A percentile compares a stretch with the other conserved stretches of the same genome.
Conservation (phyloP, 2,888 invertebrate genomes). For the Linnaemya vulpina region DNA sequence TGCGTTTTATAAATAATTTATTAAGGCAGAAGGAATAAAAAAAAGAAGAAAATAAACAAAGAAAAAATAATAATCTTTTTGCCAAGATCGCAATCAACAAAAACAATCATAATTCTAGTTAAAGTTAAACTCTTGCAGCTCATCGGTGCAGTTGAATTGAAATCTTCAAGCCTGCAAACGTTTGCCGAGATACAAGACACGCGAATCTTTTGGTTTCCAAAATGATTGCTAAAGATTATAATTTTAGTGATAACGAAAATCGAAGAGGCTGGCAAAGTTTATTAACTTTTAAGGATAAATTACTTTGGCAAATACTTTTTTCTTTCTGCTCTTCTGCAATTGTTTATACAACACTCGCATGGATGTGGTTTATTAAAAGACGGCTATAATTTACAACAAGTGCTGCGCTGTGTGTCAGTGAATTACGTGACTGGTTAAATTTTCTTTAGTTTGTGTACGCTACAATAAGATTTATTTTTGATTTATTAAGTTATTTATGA, state of each 20-base stretch:
- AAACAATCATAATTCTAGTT: constrained; percentile 53
- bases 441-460: not conserved
- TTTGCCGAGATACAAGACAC: constrained; percentile 16
- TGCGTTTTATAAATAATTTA: constrained; percentile 71
- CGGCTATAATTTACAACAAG: constrained; percentile 44
- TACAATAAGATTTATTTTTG: not conserved
- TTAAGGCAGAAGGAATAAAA: constrained; percentile 24
- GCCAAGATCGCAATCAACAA: constrained; percentile 66
- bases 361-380: constrained; percentile 15
- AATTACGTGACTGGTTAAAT: constrained; percentile 52
- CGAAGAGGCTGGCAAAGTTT: constrained; percentile 67
- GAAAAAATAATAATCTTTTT: too few species aligned
- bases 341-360: constrained; percentile 33
- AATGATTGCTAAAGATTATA: constrained; percentile 68
- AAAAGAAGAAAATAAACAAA: not conserved
- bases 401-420: constrained; percentile 30
- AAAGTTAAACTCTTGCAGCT: constrained; percentile 29
- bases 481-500: not conserved
- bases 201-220: not conserved
- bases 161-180: not conserved
- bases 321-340: constrained; percentile 20
- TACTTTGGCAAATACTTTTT: constrained; percentile 30
- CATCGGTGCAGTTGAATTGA: not conserved
- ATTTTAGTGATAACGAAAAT: constrained; percentile 67
- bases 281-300: constrained; percentile 71